Percentiles rank a stretch among this genome's conserved stretches.
These are phyloP conservation scores for Antechinus flavipes DNA, from an alignment of 2,113 vertebrate genomes.

Conservation along the genomic window DNA sequence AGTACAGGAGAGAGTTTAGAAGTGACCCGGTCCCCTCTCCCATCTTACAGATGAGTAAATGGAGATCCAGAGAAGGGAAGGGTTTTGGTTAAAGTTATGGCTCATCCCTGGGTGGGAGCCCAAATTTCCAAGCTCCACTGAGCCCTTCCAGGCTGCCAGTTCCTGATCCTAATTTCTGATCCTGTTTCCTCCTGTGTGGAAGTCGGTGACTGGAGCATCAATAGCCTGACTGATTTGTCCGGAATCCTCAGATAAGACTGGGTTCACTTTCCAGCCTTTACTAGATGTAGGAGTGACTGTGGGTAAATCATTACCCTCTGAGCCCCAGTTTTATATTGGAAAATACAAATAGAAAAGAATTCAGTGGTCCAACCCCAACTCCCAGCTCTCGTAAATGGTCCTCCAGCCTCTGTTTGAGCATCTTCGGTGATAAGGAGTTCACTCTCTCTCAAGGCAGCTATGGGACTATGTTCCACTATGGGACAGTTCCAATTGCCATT, in stretches of 20 bases:
- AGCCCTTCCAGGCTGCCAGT: too few relatives aligned
- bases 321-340: background rate
- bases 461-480: background rate
- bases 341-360: background rate
- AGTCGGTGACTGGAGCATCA: background rate
- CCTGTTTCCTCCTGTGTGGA: background rate
- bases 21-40: background rate
- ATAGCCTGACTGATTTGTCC: background rate
- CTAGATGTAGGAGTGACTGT: background rate
- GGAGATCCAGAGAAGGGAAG: background rate
- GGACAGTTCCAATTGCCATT: background rate
- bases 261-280: background rate
- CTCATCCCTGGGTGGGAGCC: too few relatives aligned
- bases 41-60: background rate
- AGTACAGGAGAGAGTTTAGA: too few relatives aligned
- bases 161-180: background rate
- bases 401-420: too few relatives aligned
- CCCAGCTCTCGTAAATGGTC: too few relatives aligned
- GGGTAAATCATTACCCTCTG: background rate
- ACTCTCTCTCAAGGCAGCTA: background rate
- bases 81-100: background rate
- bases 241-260: background rate
- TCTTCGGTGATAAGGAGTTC: background rate
- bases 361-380: background rate
- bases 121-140: background rate